Base-by-base conservation (phyloP, 2,888 invertebrate species). In the Acanthopleura granulata region DNA sequence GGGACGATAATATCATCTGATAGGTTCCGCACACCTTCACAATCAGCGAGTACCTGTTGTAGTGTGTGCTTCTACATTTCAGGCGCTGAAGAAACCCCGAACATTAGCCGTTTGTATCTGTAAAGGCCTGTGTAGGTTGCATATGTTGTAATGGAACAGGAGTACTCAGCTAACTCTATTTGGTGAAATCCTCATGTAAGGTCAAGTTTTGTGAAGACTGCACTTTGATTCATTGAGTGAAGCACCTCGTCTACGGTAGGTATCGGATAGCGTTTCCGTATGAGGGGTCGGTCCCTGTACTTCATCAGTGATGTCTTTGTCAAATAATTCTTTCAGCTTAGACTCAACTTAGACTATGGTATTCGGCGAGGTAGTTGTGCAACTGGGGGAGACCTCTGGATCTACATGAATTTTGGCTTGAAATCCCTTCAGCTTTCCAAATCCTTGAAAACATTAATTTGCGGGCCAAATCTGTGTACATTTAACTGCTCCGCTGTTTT, bases 141-240 rank as follows among this genome's bases (percentile, higher is more conserved):
- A 73, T 83, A 85, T 27, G 84, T 81, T 22, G 84, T 84, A 9
- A 85, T 83, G 3, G 79, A 76, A 11, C 83, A 66, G 11, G 81
- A 83, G 27, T 78, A 77, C 29, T 79, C 78, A 14, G 72, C 62
- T 16, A 83, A 69, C 62, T 83, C 83, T 4, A 82, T 74, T 62
- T 85, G 81, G 49, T 83, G 82, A 71, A 79, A 85, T 0, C 78
- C 83, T 76, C 74, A 78, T 61, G 77, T 81, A 0, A 85, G 75
- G 73, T 85, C 85, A 3, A 84, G 69, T 40, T 82, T 84, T 49
- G 73, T 76, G 72, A 83, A 85, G 0, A 83, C 73, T 62, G 62
- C 79, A 16, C 77, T 72, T 1, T 75, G 50, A 49, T 78, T 75
- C 22, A 82, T 16, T 6, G 73, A 69, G n/a, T 77, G 72, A 72